Base-by-base conservation (phyloP, 2,888 invertebrate species). In the Trichopria drosophilae region DNA sequence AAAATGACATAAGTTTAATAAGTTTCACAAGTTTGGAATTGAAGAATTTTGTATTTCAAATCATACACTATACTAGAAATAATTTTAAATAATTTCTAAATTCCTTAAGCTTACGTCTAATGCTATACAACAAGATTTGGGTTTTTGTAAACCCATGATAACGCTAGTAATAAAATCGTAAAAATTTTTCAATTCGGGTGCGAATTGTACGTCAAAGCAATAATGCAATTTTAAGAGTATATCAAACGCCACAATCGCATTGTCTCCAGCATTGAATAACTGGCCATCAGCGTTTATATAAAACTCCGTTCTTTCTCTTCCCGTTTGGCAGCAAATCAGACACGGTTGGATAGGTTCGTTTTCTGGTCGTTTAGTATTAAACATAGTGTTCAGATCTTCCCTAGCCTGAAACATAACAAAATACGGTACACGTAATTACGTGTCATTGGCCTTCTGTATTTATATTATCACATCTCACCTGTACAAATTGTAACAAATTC, bases 121-220 rank as follows among this genome's bases (percentile, higher is more conserved):
- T 7, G 51, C 49, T 3, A 54, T 47, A 23, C 54, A 55, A 15
- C 52, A 54, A 23, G 49, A 45, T 28, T 53, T 56, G 2, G 56
- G 51, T 7, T 46, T 42, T 12, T 56, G 41, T 6, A 56, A 22
- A 7, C 36, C 36, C 22, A 50, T n/a, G 22, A 53, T 36, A 15
- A 51, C 54, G 7, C 54, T 52, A 4, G 54, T 52, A n/a, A 54
- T 55, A 12, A 54, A 54, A 6, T 52, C 50, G 20, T 55, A 52
- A 23, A 54, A 58, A 10, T 34, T 44, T 0, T 51, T 24, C 12
- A 58, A 37, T 15, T 58, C 55, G 0, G 34, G 31, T 1, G 47
- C 50, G 22, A 58, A 58, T 6, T 45, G 31, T 3, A 58, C 15
- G 19, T 37, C 36, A 26, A 54, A 58, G 12, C 52, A 53, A 6